Base-by-base conservation (phyloP, 2,113 vertebrate genomes). In the Tetrax tetrax region DNA sequence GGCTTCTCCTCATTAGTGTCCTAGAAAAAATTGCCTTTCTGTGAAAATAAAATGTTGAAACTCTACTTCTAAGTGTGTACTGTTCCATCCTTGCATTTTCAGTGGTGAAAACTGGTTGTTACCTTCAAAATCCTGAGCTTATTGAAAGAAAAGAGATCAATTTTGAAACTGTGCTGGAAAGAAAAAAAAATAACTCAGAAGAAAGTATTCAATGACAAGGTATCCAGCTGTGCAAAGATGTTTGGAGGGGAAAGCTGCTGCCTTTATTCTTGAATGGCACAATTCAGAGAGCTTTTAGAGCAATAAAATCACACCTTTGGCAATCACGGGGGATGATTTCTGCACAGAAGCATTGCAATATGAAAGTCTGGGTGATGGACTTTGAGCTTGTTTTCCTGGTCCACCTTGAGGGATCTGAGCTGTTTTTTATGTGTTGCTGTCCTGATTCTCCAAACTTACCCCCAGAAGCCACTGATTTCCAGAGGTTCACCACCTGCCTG, bases 201-300 rank as follows among this genome's bases (percentile, higher is more conserved):
- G 69, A 95, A 97, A 94, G 56, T 94, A 90, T 96, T 97, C 95
- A 94, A 37, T 84, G 87, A 83, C 68, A 80, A 57, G 57, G 75
- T 93, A 95, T 97, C 96, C 97, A 97, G 87, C 96, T 3, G 65
- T 89, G 90, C 57, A n/a, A 76, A 94, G 69, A 95, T 95, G 82
- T 96, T 97, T 97, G 84, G 93, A 89, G 89, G 56, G 27, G 86
- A 95, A 57, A 92, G 76, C 56, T 85, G 29, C 80, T 90, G 71
- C 90, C 89, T 97, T 96, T 97, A 94, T 94, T 97, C 96, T 96
- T 91, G 95, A 98, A 95, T 33, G 57, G 72, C 78, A 78, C 94
- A 89, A 96, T 97, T 97, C 91, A 89, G 91, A 96, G 85, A 83
- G 89, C 93, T 98, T 97, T 98, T 60, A 97, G 85, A 85, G 85